phyloP scores from a whole-genome alignment of 2,888 invertebrate genomes.

The Meta bourneti region DNA sequence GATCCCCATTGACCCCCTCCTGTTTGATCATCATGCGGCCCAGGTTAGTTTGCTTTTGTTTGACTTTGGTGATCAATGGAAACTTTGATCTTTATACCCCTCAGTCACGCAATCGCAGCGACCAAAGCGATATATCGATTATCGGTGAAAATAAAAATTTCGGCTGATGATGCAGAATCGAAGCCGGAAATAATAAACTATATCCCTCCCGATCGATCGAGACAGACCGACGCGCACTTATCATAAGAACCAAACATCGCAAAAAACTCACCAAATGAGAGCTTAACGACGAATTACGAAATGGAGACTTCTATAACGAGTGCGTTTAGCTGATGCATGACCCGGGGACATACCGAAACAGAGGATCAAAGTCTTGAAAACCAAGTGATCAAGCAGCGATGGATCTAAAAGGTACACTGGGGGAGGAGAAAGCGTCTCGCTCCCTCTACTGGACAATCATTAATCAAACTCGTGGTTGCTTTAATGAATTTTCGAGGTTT shows the following conservation, averaged over 20 bases:
- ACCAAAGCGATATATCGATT: constrained; percentile 25
- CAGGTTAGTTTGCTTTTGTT: background rate
- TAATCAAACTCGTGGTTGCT: constrained; percentile 54
- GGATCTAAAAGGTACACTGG: constrained; percentile 35
- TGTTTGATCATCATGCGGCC: background rate
- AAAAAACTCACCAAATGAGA: background rate
- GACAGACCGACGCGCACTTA: background rate
- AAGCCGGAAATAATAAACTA: constrained; percentile 18
- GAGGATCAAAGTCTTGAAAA: constrained; percentile 43
- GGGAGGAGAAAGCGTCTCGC: constrained; percentile 19
- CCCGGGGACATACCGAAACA: background rate
- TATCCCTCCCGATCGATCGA: background rate
- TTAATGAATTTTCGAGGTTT: constrained; percentile 59
- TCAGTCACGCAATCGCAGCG: constrained; percentile 12
- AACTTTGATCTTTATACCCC: background rate
- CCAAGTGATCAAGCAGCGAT: constrained; percentile 27
- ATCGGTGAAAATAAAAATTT: constrained; percentile 29
- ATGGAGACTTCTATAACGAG: constrained; percentile 22
- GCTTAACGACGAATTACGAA: constrained; percentile 18
- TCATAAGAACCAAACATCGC: background rate
- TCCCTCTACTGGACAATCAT: constrained; percentile 53
- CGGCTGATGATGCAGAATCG: constrained; percentile 32
- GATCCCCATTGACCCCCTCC: background rate
- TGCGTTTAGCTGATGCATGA: constrained; percentile 32
- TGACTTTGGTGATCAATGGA: background rate